A percentile compares a stretch with the other conserved stretches of the same genome.
Evolutionary conservation across 2,113 vertebrate genomes (phyloP).

Genomic region (cattle (Bos taurus)): DNA sequence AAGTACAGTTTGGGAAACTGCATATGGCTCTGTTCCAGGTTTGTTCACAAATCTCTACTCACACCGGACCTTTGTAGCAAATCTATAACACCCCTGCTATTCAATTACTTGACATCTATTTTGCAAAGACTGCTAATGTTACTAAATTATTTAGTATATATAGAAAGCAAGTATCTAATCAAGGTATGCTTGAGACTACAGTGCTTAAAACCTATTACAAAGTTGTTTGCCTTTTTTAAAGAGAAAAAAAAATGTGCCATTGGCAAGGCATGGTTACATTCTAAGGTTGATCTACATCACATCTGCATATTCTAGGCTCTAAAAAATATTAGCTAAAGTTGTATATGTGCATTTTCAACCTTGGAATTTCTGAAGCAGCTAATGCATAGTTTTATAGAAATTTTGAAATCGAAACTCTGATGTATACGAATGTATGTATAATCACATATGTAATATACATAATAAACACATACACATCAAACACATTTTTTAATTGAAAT

Average conservation of each 20-base stretch:
- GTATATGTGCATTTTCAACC: background rate
- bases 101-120: background rate
- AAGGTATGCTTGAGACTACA: background rate
- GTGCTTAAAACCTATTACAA: background rate
- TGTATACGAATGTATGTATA: background rate
- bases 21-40: background rate
- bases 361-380: background rate
- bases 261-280: background rate
- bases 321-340: background rate
- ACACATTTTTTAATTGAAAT: background rate
- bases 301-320: background rate
- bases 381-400: background rate
- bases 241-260: background rate
- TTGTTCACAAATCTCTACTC: background rate
- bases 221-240: background rate
- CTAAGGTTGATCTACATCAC: background rate
- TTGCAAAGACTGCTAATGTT: background rate
- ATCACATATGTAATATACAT: background rate
- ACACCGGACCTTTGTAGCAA: background rate
- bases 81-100: background rate
- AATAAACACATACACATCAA: background rate
- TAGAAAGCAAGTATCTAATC: background rate
- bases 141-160: conserved; percentile 10
- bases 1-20: background rate
- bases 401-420: background rate